These are phyloP conservation scores for Cancer borealis DNA, from an alignment of 2,888 invertebrate species.

Conservation along the genomic window DNA sequence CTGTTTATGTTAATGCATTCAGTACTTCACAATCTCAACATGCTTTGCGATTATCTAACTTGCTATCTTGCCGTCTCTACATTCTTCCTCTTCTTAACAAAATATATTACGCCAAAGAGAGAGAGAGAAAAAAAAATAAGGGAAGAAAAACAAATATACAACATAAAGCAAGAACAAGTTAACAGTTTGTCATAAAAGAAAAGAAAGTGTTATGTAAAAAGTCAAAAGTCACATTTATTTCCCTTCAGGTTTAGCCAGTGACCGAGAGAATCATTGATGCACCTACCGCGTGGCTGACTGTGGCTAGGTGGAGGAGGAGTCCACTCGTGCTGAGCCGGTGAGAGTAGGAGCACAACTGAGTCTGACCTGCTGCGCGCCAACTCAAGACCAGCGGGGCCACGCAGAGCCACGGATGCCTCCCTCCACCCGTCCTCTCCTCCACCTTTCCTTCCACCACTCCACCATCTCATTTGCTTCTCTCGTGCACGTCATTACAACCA, in stretches of 20 bases:
- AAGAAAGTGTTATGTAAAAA: no score
- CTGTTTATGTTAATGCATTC: background rate
- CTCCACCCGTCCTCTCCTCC: no score
- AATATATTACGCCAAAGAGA: background rate
- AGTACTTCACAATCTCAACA: background rate
- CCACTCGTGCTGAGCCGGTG: conserved; percentile 32
- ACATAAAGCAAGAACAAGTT: background rate
- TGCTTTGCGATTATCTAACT: background rate
- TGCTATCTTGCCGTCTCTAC: background rate
- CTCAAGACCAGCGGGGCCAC: no score
- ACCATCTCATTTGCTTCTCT: no score
- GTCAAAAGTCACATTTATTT: background rate
- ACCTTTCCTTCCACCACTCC: no score
- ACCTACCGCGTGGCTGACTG: conserved; percentile 38
- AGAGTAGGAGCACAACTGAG: conserved; percentile 38
- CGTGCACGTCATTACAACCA: no score
- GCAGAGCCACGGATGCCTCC: no score
- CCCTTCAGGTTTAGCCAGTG: background rate
- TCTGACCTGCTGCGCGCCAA: no score
- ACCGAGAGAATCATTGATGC: background rate
- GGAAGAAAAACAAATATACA: background rate
- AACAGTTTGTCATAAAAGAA: background rate
- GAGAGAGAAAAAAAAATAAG: background rate
- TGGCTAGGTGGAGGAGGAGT: conserved; percentile 31
- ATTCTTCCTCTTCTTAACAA: background rate